phyloP scores from a whole-genome alignment of 1,140 invertebrate genomes.

The Panagrolaimus sp. region DNA sequence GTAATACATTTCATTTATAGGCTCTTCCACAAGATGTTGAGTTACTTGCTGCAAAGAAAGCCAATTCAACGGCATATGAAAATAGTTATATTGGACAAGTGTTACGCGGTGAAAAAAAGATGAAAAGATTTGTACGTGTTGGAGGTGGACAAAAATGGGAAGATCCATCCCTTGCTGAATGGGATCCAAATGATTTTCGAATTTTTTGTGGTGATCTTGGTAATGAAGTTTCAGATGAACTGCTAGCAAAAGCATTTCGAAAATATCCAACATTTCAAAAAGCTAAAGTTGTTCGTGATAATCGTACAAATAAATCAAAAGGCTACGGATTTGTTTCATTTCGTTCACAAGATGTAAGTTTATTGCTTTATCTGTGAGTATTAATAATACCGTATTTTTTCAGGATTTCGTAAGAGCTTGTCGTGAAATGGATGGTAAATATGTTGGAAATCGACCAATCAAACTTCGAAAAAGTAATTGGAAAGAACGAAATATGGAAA shows the following conservation, averaged over 20 bases:
- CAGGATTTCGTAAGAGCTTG: constrained; percentile 94
- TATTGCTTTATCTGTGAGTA: background rate
- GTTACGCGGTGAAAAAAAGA: constrained; percentile 54
- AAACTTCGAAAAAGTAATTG: constrained; percentile 92
- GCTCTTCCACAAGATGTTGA: constrained; percentile 14
- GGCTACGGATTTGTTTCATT: constrained; percentile 98
- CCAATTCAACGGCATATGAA: constrained; percentile 32
- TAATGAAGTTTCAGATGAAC: constrained; percentile 93
- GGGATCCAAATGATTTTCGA: constrained; percentile 72
- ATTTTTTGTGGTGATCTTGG: constrained; percentile 98
- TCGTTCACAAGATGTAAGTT: constrained; percentile 71
- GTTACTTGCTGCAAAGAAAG: constrained; percentile 11
- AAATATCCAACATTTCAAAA: constrained; percentile 88
- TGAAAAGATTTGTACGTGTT: constrained; percentile 54
- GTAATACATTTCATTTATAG: background rate
- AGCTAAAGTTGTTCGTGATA: constrained; percentile 91
- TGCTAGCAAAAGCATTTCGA: constrained; percentile 83
- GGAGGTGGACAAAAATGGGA: constrained; percentile 56
- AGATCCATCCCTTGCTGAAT: constrained; percentile 55
- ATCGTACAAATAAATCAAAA: constrained; percentile 93
- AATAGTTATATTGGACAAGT: constrained; percentile 52
- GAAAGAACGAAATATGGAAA: constrained; percentile 84
- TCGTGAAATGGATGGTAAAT: constrained; percentile 87
- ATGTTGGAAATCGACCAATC: constrained; percentile 94
- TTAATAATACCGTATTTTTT: constrained; percentile 19